Evolutionary conservation across 1,140 invertebrate genomes (phyloP), one percentile per base, ranked within the genome.

Genomic region (Aradophagus sp.): DNA sequence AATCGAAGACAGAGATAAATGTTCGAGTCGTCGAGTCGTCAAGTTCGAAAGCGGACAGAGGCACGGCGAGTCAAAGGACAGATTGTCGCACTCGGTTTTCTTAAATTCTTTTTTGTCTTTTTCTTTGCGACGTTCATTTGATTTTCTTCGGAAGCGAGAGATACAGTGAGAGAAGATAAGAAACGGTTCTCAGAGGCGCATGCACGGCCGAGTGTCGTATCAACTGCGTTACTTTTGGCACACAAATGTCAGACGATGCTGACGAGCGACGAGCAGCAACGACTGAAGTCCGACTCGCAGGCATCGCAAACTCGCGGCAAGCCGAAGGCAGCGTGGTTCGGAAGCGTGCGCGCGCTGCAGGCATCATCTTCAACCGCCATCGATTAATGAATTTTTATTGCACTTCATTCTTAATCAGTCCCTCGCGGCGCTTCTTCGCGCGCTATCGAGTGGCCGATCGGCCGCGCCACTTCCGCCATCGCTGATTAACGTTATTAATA

Each of bases 301-400:
- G 47, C 72, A 70, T 74, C 72, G 50, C 56, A 44, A 63, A 67
- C 62, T 67, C 56, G 63, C 63, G 58, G 38, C 63, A 67, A 62
- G 66, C 59, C 48, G 39, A 58, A 44, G 61, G 65, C 66, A 74
- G 66, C 72, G 45, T 70, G 72, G 36, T 62, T 56, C 29, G 50
- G 39, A 70, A 55, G 52, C 32, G 66, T 65, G 72, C 71, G 71
- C 72, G 72, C 72, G 71, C 65, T 74, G 61, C 72, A 62, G n/a
- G 48, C 50, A 70, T 74, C 72, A 67, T 74, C 66, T 74, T 74
- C 61, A 66, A 61, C 50, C 66, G 50, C 44, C 72, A 74, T 74
- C 72, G 72, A 70, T 74, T 74, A 74, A 74, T 70, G 50, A 53
- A 70, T 70, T 74, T 74, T 74, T 74, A 70, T 69, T 61, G 41